A percentile compares a stretch with the other conserved stretches of the same genome.
These are phyloP conservation scores for Peromyscus melanophrys DNA, from an alignment of 2,797 vertebrate species.

Conservation along the genomic window DNA sequence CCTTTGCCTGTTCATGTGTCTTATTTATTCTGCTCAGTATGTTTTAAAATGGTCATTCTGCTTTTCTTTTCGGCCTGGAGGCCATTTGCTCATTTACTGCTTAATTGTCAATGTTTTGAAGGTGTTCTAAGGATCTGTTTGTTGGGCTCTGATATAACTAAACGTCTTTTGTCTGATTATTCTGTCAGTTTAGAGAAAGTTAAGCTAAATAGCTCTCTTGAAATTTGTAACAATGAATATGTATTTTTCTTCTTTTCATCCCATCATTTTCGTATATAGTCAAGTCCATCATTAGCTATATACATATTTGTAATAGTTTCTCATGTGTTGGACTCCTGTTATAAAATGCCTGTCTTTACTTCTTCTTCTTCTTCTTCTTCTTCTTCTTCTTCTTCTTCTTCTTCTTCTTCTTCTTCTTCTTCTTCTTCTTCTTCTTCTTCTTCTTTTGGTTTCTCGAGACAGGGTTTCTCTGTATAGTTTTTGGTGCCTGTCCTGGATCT, in stretches of 20 bases:
- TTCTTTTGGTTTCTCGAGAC: no score
- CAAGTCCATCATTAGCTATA: not conserved
- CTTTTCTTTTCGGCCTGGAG: not conserved
- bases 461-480: no score
- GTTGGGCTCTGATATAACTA: not conserved
- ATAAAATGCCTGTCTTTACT: not conserved
- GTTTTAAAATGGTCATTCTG: not conserved
- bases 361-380: not conserved
- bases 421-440: not conserved
- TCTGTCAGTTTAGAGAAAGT: slow-evolving; percentile 5
- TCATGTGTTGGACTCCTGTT: not conserved
- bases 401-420: no score
- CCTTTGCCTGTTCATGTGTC: not conserved
- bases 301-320: not conserved
- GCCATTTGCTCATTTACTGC: not conserved
- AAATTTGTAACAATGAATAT: not conserved
- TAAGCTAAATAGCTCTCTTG: not conserved
- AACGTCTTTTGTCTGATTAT: not conserved
- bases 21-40: slow-evolving; percentile 55
- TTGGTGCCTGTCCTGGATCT: no score
- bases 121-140: not conserved
- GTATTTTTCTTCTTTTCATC: not conserved
- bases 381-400: no score
- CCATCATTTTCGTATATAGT: not conserved
- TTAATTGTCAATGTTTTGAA: slow-evolving; percentile 36